Conservation (phyloP, 2,797 vertebrate species). For the Pseudotriccus pelzelni region DNA sequence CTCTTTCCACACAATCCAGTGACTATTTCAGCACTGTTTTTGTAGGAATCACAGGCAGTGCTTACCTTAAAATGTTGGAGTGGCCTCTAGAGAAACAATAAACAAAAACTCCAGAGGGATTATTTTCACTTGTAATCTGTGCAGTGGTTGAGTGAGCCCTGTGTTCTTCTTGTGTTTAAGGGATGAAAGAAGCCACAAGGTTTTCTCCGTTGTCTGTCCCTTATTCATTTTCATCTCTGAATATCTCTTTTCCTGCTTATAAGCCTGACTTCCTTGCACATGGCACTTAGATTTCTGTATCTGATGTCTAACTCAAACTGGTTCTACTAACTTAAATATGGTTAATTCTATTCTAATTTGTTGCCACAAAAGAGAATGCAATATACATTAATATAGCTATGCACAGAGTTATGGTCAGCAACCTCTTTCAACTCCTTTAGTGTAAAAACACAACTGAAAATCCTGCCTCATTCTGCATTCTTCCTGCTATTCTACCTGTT, state of each 20-base stretch:
- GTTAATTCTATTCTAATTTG: background rate
- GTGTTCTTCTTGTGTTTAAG: background rate
- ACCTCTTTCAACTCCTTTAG: background rate
- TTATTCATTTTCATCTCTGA: background rate
- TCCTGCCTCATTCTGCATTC: background rate
- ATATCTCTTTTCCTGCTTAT: background rate
- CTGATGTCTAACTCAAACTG: background rate
- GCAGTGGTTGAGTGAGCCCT: background rate
- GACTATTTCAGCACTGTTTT: background rate
- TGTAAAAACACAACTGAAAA: background rate
- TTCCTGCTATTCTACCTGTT: background rate
- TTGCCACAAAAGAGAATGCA: background rate
- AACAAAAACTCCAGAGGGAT: accelerated
- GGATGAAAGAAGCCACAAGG: accelerated
- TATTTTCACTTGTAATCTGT: background rate
- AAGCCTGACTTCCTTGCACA: background rate
- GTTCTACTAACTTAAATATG: background rate
- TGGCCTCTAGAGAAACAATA: background rate
- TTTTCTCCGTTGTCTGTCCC: background rate
- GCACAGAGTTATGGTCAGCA: background rate
- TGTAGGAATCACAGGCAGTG: background rate
- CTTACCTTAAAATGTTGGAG: background rate
- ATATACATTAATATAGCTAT: background rate
- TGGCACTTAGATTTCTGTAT: background rate
- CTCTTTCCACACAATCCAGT: background rate